Percentiles rank a stretch among this genome's conserved stretches.
Evolutionary conservation across 2,888 invertebrate genomes (phyloP).

Genomic region (Hipparchia sbordonii): DNA sequence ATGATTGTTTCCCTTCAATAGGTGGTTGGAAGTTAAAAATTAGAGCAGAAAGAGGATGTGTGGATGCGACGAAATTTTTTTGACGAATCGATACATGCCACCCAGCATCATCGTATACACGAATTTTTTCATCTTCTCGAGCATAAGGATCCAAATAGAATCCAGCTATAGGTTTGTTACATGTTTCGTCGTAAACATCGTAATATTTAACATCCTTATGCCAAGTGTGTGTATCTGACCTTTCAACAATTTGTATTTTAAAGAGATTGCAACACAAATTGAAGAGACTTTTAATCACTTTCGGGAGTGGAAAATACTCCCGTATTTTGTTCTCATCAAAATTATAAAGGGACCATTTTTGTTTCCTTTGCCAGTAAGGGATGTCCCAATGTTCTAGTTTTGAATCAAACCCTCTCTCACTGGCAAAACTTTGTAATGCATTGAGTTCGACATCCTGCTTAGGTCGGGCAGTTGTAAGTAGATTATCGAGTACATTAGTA

Average conservation of each 20-base stretch:
- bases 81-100: slow-evolving; percentile 92
- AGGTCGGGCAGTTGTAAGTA: slow-evolving; percentile 87
- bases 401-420: slow-evolving; percentile 86
- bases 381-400: slow-evolving; percentile 92
- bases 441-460: slow-evolving; percentile 90
- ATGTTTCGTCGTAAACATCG: slow-evolving; percentile 88
- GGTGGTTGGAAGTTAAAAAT: slow-evolving; percentile 92
- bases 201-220: slow-evolving; percentile 93
- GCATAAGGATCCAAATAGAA: slow-evolving; percentile 94
- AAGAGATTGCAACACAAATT: slow-evolving; percentile 89
- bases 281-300: slow-evolving; percentile 91
- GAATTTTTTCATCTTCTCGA: slow-evolving; percentile 85
- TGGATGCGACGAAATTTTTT: slow-evolving; percentile 84
- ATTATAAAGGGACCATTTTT: slow-evolving; percentile 85
- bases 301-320: slow-evolving; percentile 92
- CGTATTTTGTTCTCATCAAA: slow-evolving; percentile 88
- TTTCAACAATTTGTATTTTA: slow-evolving; percentile 88
- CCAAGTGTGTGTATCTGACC: slow-evolving; percentile 88
- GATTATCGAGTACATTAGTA: slow-evolving; percentile 85
- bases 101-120: slow-evolving; percentile 84
- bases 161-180: slow-evolving; percentile 86
- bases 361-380: slow-evolving; percentile 93
- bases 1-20: slow-evolving; percentile 83
- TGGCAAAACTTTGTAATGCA: slow-evolving; percentile 87
- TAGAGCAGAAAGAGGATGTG: slow-evolving; percentile 90